These are phyloP conservation scores for Phalangium opilio DNA, from an alignment of 2,888 invertebrate species.

Conservation along the genomic window DNA sequence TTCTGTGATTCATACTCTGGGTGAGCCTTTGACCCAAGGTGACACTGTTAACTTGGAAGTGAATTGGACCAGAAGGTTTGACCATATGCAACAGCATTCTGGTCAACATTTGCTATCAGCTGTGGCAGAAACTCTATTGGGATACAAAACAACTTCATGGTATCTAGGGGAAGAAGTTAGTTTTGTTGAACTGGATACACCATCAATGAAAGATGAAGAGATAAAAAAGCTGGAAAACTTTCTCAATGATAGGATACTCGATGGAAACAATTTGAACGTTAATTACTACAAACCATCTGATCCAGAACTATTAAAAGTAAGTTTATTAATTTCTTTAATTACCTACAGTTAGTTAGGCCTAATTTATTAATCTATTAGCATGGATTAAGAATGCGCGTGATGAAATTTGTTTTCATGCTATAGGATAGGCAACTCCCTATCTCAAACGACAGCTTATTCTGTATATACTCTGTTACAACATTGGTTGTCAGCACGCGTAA, in stretches of 20 bases:
- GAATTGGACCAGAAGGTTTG: conserved; percentile 62
- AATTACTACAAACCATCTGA: conserved; percentile 46
- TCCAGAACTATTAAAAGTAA: conserved; percentile 38
- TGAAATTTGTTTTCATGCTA: no score
- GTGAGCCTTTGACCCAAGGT: conserved; percentile 44
- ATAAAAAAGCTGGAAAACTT: conserved; percentile 39
- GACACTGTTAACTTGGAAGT: conserved; percentile 45
- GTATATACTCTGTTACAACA: no score
- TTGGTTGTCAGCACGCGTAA: no score
- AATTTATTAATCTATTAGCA: no score
- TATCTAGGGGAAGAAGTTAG: conserved; percentile 60
- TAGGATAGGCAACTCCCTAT: no score
- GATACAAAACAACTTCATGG: conserved; percentile 59
- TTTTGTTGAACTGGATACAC: conserved; percentile 47
- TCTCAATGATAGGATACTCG: conserved; percentile 51
- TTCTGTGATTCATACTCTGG: conserved; percentile 56
- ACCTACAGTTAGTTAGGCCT: no score
- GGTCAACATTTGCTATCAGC: conserved; percentile 73
- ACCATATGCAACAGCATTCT: conserved; percentile 86
- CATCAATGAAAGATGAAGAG: conserved; percentile 26
- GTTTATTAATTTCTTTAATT: conserved; percentile 3
- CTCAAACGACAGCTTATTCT: no score
- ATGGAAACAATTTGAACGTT: conserved; percentile 46
- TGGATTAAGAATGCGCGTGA: no score
- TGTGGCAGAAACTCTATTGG: conserved; percentile 50